A percentile compares a stretch with the other conserved stretches of the same genome.
These are phyloP conservation scores for Orientallactaga sibirica DNA, from an alignment of 2,797 vertebrate genomes.

Conservation along the genomic window DNA sequence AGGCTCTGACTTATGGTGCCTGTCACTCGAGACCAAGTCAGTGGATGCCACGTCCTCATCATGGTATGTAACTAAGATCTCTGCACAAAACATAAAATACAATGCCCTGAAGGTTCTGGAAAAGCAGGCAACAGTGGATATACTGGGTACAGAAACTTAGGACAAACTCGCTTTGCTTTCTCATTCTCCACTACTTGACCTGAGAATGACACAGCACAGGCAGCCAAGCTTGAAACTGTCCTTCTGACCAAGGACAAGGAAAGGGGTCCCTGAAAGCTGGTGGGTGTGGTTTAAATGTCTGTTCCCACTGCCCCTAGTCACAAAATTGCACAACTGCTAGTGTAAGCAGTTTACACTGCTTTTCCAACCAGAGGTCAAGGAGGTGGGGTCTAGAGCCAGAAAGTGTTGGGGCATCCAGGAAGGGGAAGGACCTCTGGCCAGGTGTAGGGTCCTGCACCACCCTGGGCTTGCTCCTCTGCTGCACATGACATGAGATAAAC, in stretches of 20 bases:
- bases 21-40: not conserved
- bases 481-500: not conserved
- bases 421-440: not conserved
- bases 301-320: not conserved
- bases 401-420: not conserved
- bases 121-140: not conserved
- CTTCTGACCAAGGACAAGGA: not conserved
- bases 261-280: not conserved
- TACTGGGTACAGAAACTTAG: not conserved
- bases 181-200: not conserved
- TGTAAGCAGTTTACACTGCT: accelerated
- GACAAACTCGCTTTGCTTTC: too few relatives aligned
- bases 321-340: not conserved
- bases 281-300: too few relatives aligned
- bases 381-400: not conserved
- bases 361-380: not conserved
- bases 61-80: too few relatives aligned
- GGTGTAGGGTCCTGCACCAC: accelerated
- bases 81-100: not conserved
- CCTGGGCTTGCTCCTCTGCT: not conserved
- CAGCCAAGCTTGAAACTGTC: not conserved
- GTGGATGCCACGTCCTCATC: not conserved
- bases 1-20: too few relatives aligned
- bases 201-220: not conserved
- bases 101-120: too few relatives aligned